A percentile compares a stretch with the other conserved stretches of the same genome.
phyloP scores from a whole-genome alignment of 2,113 vertebrate genomes.

The Etia nguti region DNA sequence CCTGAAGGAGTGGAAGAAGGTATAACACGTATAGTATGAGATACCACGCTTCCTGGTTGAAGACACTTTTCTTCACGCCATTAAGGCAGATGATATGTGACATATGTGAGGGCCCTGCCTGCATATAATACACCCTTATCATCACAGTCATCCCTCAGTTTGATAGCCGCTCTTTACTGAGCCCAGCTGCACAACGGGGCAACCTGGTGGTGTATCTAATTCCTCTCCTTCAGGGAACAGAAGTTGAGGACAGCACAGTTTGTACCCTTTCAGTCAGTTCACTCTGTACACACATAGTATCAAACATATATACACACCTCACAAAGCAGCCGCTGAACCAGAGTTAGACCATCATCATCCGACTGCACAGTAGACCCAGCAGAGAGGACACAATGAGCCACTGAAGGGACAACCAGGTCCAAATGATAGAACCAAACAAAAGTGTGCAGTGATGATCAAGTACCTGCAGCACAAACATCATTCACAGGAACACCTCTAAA shows the following conservation, averaged over 20 bases:
- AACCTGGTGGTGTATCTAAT: neutral
- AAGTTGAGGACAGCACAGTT: neutral
- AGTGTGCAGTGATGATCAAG: neutral
- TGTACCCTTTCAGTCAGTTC: neutral
- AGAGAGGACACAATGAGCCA: neutral
- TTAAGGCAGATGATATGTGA: neutral
- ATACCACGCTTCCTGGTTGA: neutral
- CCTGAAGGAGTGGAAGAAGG: neutral
- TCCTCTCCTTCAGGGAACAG: neutral
- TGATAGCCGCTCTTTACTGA: neutral
- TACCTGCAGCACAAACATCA: neutral
- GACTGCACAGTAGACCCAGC: neutral
- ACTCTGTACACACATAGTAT: neutral
- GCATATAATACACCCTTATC: neutral
- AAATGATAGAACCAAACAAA: neutral
- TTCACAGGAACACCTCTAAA: neutral
- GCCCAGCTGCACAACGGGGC: neutral
- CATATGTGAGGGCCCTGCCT: neutral
- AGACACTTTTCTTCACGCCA: neutral
- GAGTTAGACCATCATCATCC: neutral
- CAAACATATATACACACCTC: neutral
- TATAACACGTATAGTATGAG: neutral
- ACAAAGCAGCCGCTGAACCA: neutral
- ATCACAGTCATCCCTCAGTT: neutral
- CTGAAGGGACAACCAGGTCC: neutral